Conservation (phyloP, 2,113 vertebrate genomes). For the Chauna torquata region DNA sequence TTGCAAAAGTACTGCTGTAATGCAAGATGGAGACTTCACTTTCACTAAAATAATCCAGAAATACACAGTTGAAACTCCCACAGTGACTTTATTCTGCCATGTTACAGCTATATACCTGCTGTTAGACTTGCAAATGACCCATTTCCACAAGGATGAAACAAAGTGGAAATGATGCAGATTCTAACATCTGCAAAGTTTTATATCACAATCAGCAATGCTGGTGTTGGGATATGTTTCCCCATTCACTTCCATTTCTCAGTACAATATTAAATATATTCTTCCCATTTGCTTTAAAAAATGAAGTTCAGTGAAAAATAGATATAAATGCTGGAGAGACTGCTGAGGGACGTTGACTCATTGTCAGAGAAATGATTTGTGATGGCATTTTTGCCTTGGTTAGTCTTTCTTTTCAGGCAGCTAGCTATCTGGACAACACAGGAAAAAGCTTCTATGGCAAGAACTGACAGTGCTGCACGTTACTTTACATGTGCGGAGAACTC, state of each 20-base stretch:
- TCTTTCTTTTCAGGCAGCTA: conserved; percentile 4
- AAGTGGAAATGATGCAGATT: conserved; percentile 1
- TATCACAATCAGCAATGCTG: not conserved
- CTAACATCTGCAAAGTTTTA: conserved; percentile 23
- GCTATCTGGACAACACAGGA: not conserved
- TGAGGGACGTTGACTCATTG: conserved; percentile 18
- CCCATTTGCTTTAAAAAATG: conserved; percentile 5
- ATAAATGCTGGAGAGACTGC: not conserved
- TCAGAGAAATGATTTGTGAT: conserved; percentile 24
- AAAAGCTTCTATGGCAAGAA: conserved; percentile 30
- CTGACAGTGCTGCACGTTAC: not conserved
- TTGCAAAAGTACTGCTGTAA: not conserved
- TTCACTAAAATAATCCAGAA: conserved; percentile 27
- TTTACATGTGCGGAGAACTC: conserved; percentile 1
- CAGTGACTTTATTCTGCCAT: conserved; percentile 39
- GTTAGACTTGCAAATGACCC: conserved; percentile 38
- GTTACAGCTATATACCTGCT: conserved; percentile 50
- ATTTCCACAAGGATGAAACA: conserved; percentile 15
- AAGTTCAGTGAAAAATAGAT: conserved; percentile 22
- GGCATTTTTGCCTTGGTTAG: conserved; percentile 33
- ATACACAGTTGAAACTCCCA: conserved; percentile 21
- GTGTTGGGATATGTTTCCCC: not conserved
- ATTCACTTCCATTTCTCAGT: not conserved
- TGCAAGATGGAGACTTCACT: conserved; percentile 40
- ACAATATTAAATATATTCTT: not conserved